Percentiles rank a stretch among this genome's conserved stretches.
These are phyloP conservation scores for Bujurquina vittata DNA, from an alignment of 2,113 vertebrate species.

Conservation along the genomic window DNA sequence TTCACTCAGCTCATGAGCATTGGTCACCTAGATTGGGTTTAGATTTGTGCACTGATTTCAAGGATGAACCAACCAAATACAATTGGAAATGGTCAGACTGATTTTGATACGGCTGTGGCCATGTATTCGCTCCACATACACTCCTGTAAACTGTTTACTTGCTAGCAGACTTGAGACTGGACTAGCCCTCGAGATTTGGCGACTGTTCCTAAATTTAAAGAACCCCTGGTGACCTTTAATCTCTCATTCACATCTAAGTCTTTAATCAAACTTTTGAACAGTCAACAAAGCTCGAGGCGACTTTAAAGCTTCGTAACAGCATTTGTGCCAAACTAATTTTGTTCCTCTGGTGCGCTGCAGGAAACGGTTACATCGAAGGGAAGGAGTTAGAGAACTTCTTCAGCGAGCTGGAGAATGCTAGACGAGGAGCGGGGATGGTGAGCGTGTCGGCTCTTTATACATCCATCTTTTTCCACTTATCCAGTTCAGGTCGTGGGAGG, in stretches of 20 bases:
- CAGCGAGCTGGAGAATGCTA: constrained; percentile 88
- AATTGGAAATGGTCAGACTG: neutral
- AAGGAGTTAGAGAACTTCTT: constrained; percentile 96
- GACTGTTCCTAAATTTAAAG: constrained; percentile 17
- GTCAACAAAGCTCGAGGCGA: constrained; percentile 42
- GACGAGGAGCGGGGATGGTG: constrained; percentile 89
- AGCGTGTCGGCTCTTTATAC: constrained; percentile 61
- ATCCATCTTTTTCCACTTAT: neutral
- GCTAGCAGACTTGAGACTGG: neutral
- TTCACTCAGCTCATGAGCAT: neutral
- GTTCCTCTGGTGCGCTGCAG: constrained; percentile 70
- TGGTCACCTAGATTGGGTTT: neutral
- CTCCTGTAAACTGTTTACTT: neutral
- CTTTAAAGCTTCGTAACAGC: constrained; percentile 24
- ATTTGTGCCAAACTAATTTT: constrained; percentile 50
- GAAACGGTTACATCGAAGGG: constrained; percentile 96
- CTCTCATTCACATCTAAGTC: constrained; percentile 17
- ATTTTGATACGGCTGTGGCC: constrained; percentile 6
- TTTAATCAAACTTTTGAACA: constrained; percentile 52
- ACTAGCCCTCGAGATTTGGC: constrained; percentile 1
- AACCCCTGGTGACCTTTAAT: constrained; percentile 33
- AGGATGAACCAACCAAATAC: constrained; percentile 1
- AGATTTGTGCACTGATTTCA: neutral
- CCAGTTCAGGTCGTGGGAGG: neutral
- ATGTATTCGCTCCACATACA: neutral